Conservation (phyloP, 2,888 invertebrate species). For the Tipula confusa region DNA sequence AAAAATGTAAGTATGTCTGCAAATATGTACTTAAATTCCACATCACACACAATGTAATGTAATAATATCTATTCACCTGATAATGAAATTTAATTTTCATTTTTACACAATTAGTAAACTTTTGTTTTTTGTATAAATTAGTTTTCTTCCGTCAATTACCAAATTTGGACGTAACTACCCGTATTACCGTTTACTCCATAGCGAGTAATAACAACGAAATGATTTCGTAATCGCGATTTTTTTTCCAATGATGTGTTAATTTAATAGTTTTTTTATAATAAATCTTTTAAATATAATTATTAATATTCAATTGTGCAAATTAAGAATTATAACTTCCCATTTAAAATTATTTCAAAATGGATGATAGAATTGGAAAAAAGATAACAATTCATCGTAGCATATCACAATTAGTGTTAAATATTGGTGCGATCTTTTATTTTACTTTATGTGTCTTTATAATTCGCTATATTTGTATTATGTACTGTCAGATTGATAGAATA, state of each 20-base stretch:
- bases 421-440: slow-evolving; percentile 40
- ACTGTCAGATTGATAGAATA: background rate
- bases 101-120: background rate
- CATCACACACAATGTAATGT: background rate
- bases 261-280: background rate
- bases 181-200: background rate
- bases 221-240: background rate
- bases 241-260: background rate
- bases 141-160: slow-evolving; percentile 25
- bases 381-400: slow-evolving; percentile 44
- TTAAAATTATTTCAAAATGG: slow-evolving; percentile 31
- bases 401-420: slow-evolving; percentile 48
- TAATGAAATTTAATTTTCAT: background rate
- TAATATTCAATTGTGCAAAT: background rate
- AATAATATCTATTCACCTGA: slow-evolving; percentile 15
- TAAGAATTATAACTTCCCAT: background rate
- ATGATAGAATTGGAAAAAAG: slow-evolving; percentile 21
- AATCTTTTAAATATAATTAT: background rate
- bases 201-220: background rate
- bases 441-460: background rate
- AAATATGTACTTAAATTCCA: background rate
- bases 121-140: background rate
- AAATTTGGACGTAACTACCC: background rate
- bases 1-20: slow-evolving; percentile 13
- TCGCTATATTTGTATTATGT: background rate